phyloP scores from a whole-genome alignment of 2,113 vertebrate species.

The Toxostoma redivivum region DNA sequence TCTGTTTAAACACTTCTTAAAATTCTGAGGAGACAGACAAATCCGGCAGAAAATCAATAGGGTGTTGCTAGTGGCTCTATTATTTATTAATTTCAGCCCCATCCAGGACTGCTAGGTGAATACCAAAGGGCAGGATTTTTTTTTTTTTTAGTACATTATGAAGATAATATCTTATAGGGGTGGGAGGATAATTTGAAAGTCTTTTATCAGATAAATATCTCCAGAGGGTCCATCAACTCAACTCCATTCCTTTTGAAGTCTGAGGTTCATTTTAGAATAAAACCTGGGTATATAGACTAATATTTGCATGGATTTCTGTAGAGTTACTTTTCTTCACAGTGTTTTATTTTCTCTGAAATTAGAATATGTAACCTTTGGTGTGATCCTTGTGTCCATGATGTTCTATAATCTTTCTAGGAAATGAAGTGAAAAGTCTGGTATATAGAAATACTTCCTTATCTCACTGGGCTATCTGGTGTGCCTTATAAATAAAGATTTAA shows the following conservation, averaged over 20 bases:
- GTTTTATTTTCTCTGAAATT: slow-evolving; percentile 14
- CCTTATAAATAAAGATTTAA: slow-evolving; percentile 62
- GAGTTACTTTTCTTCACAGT: not conserved
- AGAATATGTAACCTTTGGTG: not conserved
- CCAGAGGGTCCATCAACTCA: not conserved
- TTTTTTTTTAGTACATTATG: not conserved
- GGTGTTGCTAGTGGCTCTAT: slow-evolving; percentile 31
- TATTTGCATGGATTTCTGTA: not conserved
- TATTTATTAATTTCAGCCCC: slow-evolving; percentile 56
- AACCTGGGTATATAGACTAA: not conserved
- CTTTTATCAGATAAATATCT: not conserved
- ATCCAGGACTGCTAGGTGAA: not conserved
- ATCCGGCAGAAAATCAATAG: slow-evolving; percentile 53
- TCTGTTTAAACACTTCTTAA: slow-evolving; percentile 60
- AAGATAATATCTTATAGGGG: not conserved
- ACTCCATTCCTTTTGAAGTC: not conserved
- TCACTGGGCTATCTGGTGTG: not conserved
- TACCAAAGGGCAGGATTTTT: not conserved
- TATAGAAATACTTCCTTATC: not conserved
- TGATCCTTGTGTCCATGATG: not conserved
- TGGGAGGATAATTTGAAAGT: not conserved
- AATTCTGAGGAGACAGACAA: slow-evolving; percentile 50
- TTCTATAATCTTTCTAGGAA: slow-evolving; percentile 34
- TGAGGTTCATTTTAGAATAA: not conserved
- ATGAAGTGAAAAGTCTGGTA: slow-evolving; percentile 20